A percentile compares a stretch with the other conserved stretches of the same genome.
phyloP scores from a whole-genome alignment of 2,888 invertebrate genomes.

The Hofmannophila pseudospretella region DNA sequence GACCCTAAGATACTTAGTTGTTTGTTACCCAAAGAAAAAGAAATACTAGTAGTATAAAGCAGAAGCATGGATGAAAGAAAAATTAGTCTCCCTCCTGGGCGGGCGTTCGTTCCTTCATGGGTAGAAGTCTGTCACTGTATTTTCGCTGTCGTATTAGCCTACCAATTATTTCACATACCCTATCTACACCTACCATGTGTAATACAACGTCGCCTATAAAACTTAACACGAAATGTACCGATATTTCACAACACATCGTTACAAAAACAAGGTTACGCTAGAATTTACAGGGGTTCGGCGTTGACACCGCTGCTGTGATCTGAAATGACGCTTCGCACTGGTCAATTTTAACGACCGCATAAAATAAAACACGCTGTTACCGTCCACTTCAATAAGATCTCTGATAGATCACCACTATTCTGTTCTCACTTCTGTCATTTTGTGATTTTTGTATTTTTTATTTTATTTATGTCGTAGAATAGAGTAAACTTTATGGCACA shows the following conservation, averaged over 20 bases:
- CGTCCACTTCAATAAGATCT: not conserved
- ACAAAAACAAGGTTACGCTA: constrained; percentile 1
- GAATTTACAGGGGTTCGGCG: not conserved
- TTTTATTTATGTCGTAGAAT: not conserved
- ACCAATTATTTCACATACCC: too few relatives aligned
- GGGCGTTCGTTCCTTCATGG: too few relatives aligned
- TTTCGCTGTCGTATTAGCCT: too few relatives aligned
- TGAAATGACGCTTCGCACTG: constrained; percentile 7
- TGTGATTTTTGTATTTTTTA: not conserved
- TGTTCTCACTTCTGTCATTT: too few relatives aligned
- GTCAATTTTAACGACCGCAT: constrained; percentile 14
- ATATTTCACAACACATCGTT: not conserved
- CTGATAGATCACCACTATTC: not conserved
- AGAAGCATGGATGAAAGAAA: too few relatives aligned
- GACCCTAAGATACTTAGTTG: too few relatives aligned
- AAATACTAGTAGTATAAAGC: too few relatives aligned
- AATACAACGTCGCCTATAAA: not conserved
- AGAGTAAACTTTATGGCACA: too few relatives aligned
- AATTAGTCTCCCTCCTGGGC: too few relatives aligned
- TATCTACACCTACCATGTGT: too few relatives aligned
- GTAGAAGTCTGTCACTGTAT: too few relatives aligned
- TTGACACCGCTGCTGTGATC: not conserved
- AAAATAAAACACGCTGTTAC: constrained; percentile 11
- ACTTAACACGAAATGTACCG: not conserved
- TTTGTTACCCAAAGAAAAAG: too few relatives aligned